Conservation (phyloP, 2,888 invertebrate species). For the Tuberolachnus salignus region DNA sequence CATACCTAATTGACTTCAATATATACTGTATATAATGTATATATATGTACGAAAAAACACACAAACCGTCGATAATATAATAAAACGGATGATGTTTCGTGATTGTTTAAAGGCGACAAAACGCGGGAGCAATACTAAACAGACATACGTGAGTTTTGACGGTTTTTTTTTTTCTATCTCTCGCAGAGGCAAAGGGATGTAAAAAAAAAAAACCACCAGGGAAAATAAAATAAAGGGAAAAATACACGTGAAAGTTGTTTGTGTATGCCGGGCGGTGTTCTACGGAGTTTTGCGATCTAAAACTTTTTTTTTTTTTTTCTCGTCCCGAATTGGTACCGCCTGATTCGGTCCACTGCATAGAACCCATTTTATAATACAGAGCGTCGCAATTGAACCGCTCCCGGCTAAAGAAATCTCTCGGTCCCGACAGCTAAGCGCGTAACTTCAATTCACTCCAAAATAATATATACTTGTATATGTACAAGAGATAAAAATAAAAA, state of each 20-base stretch:
- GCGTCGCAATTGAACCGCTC: conserved; percentile 47
- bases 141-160: conserved; percentile 35
- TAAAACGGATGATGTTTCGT: conserved; percentile 1
- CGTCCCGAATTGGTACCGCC: conserved; percentile 38
- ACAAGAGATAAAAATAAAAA: conserved; percentile 34
- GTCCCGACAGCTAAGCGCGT: conserved; percentile 38
- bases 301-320: conserved; percentile 40
- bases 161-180: background rate
- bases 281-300: conserved; percentile 50
- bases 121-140: conserved; percentile 24
- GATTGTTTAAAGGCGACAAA: conserved; percentile 32
- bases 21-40: no score
- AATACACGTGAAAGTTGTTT: conserved; percentile 46
- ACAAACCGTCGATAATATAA: conserved; percentile 8
- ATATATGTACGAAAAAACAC: background rate
- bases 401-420: conserved; percentile 50
- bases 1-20: conserved; percentile 4
- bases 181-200: background rate
- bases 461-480: background rate
- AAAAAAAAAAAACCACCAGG: conserved; percentile 11
- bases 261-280: conserved; percentile 48
- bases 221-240: conserved; percentile 42
- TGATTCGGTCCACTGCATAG: conserved; percentile 54
- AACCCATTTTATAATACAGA: conserved; percentile 41
- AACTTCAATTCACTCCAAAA: conserved; percentile 43